Conservation (phyloP, 2,797 vertebrate genomes). For the Anas capensis region DNA sequence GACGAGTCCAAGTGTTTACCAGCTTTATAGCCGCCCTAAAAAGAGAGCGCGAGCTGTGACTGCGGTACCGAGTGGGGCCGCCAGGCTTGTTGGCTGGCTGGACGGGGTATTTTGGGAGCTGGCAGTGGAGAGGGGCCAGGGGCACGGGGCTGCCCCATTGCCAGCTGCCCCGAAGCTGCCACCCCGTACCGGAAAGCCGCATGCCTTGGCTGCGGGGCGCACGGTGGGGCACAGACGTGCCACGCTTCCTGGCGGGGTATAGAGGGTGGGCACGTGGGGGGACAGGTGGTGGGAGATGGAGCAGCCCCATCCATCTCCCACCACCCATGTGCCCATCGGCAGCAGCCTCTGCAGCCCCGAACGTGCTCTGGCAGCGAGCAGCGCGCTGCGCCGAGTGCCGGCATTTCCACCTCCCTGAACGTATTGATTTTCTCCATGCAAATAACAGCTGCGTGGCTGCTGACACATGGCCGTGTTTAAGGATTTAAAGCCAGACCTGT, state of each 20-base stretch:
- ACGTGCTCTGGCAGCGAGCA: neutral
- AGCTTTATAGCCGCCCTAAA: conserved; percentile 29
- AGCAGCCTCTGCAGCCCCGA: neutral
- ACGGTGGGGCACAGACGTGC: neutral
- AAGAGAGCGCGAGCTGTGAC: neutral
- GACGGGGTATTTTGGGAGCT: neutral
- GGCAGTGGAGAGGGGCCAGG: neutral
- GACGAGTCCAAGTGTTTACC: conserved; percentile 62
- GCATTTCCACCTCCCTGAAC: neutral
- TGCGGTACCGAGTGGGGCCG: neutral
- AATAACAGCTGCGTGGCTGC: neutral
- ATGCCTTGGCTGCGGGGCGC: neutral
- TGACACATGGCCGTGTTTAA: neutral
- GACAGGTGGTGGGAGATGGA: neutral
- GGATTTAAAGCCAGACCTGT: neutral
- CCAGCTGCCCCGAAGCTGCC: accelerated
- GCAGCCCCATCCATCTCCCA: neutral
- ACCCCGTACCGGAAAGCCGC: neutral
- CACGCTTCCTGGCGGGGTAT: neutral
- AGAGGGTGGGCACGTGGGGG: neutral
- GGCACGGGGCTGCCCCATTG: accelerated
- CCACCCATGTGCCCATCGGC: accelerated
- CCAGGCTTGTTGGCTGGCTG: neutral
- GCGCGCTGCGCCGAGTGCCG: neutral
- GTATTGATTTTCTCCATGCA: neutral